Percentiles rank a stretch among this genome's conserved stretches.
Evolutionary conservation across 1,140 invertebrate genomes (phyloP).

Genomic region (Pseudoatta argentina): DNA sequence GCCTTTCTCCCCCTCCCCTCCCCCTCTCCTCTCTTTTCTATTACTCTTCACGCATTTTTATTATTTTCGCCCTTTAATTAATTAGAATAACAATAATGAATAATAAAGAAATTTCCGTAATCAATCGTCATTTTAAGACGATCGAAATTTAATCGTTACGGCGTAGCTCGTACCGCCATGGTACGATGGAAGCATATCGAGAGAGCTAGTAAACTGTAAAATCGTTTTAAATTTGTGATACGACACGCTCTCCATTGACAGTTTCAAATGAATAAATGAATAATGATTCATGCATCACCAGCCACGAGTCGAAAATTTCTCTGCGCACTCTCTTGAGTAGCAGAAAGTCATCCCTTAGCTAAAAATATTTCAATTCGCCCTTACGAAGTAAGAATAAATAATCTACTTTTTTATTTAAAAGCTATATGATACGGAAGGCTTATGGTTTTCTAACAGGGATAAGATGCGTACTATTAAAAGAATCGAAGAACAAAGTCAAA

Average conservation of each 20-base stretch:
- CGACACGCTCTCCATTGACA: constrained; percentile 47
- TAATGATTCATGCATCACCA: constrained; percentile 38
- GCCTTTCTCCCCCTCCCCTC: neutral
- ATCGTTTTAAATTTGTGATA: constrained; percentile 54
- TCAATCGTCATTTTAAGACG: constrained; percentile 29
- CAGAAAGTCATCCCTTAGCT: neutral
- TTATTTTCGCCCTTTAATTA: neutral
- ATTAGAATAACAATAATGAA: constrained; percentile 32
- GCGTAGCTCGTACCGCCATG: constrained; percentile 19
- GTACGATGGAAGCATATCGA: constrained; percentile 45
- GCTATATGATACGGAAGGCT: neutral
- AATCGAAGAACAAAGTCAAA: constrained; percentile 7
- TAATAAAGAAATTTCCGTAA: constrained; percentile 43
- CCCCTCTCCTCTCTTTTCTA: neutral
- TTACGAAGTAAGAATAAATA: constrained; percentile 14
- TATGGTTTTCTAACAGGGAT: constrained; percentile 21
- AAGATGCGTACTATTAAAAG: constrained; percentile 5
- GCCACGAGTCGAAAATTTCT: constrained; percentile 8
- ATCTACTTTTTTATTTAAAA: constrained; percentile 30
- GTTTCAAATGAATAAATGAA: constrained; percentile 38
- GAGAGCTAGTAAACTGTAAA: constrained; percentile 43
- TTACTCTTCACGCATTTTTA: neutral
- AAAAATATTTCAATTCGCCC: constrained; percentile 15
- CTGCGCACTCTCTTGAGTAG: neutral
- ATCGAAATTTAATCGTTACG: constrained; percentile 23